phyloP scores from a whole-genome alignment of 2,797 vertebrate species.

The Sebastes matsubarae region DNA sequence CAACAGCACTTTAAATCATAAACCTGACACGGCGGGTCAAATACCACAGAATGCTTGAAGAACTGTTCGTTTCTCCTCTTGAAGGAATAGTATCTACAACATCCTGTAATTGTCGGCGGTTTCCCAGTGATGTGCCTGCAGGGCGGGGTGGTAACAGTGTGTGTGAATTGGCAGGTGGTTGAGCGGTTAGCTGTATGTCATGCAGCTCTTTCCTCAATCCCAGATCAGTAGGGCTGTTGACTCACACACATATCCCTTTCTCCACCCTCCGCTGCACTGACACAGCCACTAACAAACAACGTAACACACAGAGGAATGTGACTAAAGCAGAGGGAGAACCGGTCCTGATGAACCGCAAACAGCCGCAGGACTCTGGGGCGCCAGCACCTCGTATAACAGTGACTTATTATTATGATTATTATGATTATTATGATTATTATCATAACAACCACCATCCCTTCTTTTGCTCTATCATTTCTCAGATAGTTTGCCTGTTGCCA shows the following conservation, averaged over 20 bases:
- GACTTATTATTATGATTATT: conserved; percentile 53
- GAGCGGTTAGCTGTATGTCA: conserved; percentile 46
- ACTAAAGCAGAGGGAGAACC: conserved; percentile 30
- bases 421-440: conserved; percentile 62
- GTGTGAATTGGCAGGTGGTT: conserved; percentile 51
- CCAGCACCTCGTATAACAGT: conserved; percentile 62
- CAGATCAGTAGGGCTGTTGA: conserved; percentile 51
- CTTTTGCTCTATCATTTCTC: conserved; percentile 67
- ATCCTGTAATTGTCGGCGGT: conserved; percentile 57
- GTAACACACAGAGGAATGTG: conserved; percentile 63
- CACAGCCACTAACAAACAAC: conserved; percentile 56
- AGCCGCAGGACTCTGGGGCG: conserved; percentile 69
- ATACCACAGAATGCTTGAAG: conserved; percentile 36
- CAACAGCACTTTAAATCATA: conserved; percentile 52
- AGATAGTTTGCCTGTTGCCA: conserved; percentile 72
- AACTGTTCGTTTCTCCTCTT: conserved; percentile 27
- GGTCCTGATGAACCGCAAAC: conserved; percentile 70
- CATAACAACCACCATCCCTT: conserved; percentile 55
- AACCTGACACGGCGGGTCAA: conserved; percentile 40
- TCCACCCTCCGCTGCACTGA: conserved; percentile 35
- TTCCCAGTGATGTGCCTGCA: conserved; percentile 50
- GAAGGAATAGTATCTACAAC: conserved; percentile 37
- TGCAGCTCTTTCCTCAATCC: conserved; percentile 28
- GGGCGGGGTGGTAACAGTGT: conserved; percentile 49
- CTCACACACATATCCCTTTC: conserved; percentile 50